Base-by-base conservation (phyloP, 53 echinoderm and acorn worm species). In the Pentamera pediparva region DNA sequence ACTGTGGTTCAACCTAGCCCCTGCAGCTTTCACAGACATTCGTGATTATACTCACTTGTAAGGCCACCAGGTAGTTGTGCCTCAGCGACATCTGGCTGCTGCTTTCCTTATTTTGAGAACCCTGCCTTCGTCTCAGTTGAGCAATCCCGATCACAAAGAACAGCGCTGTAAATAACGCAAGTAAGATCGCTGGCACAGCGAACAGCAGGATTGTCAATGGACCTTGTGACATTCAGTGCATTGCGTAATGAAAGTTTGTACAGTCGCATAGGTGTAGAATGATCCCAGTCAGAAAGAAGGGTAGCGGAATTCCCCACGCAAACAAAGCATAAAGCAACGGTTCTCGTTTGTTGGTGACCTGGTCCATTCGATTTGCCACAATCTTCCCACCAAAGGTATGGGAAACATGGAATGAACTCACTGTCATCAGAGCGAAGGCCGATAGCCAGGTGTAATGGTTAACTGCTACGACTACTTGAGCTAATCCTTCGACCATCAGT, bases 341-440 rank as follows among this genome's bases (percentile, higher is more conserved):
- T 18, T 62, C 56, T 10, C 25, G 47, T 21, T 28, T 17, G 39
- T 30, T 64, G 27, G 49, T 35, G 19, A 70, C 32, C 15, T 35
- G 73, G 18, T 57, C 33, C 51, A 78, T 78, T 31, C 31, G 72
- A 18, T 38, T 81, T 20, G 81, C 81, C 5, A 57, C 61, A 6
- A 61, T 36, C 4, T 47, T 81, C 32, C 74, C 45, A 20, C 50
- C 33, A 76, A 82, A 82, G 10, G 82, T 82, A 48, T 65, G 47
- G 37, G 67, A 74, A 9, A 82, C 60, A 58, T 82, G 76, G 76
- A 56, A 82, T 10, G 82, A 52, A 30, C 76, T 82, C 15, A 38
- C 67, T 4, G 82, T 76, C 82, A 82, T 82, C 82, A 76, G 76
- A 7, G 82, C 76, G 47, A 76, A 82, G 0, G 76, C 56, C 34